Base-by-base conservation (phyloP, 2,113 vertebrate genomes). In the Ochotona curzoniae region DNA sequence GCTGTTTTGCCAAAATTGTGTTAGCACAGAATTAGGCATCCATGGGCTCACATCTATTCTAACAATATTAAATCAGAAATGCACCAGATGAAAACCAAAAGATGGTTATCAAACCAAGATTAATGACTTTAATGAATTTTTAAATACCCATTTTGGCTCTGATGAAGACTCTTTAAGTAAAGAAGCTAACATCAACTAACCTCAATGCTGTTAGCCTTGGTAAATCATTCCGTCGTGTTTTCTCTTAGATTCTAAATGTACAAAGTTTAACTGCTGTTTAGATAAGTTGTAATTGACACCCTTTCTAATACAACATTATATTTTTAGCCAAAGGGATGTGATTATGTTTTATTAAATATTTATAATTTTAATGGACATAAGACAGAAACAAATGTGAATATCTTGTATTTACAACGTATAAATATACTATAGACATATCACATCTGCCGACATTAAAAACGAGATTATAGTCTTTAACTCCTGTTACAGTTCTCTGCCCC, bases 1-100 rank as follows among this genome's bases (percentile, higher is more conserved):
- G 75, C 96, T 97, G 94, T 96, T 94, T 96, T 44, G 38, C 38
- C 38, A 44, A 86, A 21, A 51, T 89, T 87, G 95, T 10, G 47
- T 95, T 96, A 95, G 97, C 83, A 96, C 69, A 81, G 84, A 76
- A 93, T 90, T 94, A 94, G 89, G 94, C 96, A 92, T 79, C 84
- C 83, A 94, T 32, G 87, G 94, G 70, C 82, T 97, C 88, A 95
- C 86, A 80, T 74, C 90, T 74, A 87, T 75, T 87, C 49, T 54
- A 92, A 89, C 89, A 91, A 96, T 91, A 96, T 79, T 71, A 95
- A 97, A 94, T 95, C 94, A 96, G 51, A 93, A 73, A 79, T 61
- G 28, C 32, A 92, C 63, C 95, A 92, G 87, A 88, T 96, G 94
- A 89, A 93, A 93, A 96, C 90, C 90, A 95, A 96, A 96, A 95